phyloP scores from a whole-genome alignment of 2,888 invertebrate species.

The Drosophila diplacantha region DNA sequence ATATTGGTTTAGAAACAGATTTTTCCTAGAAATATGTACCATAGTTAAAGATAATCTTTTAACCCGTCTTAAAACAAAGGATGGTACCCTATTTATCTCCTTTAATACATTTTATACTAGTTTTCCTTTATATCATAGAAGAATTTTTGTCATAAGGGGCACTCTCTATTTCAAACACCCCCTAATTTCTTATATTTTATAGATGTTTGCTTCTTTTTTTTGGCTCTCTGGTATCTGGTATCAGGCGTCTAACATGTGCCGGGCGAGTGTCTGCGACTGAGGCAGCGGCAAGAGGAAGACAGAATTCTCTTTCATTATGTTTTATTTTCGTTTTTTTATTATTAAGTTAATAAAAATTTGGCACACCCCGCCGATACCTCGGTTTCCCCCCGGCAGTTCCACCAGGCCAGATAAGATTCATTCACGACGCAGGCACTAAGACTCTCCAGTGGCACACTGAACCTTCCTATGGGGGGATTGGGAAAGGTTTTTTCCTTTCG shows the following conservation, averaged over 20 bases:
- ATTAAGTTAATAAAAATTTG: slow-evolving; percentile 36
- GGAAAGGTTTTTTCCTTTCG: slow-evolving; percentile 22
- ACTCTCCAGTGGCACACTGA: slow-evolving; percentile 56
- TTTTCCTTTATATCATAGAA: neutral
- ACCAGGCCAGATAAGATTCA: slow-evolving; percentile 38
- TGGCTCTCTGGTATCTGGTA: slow-evolving; percentile 44
- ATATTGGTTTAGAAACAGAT: too few species aligned
- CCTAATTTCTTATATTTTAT: slow-evolving; percentile 6
- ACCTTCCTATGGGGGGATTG: slow-evolving; percentile 39
- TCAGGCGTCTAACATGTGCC: slow-evolving; percentile 65
- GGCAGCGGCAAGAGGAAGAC: slow-evolving; percentile 32
- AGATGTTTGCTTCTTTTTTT: slow-evolving; percentile 18
- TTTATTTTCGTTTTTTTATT: slow-evolving; percentile 21
- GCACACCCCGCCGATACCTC: slow-evolving; percentile 3
- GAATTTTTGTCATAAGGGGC: neutral
- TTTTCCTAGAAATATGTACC: neutral
- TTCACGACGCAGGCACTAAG: slow-evolving; percentile 20
- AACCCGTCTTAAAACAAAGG: neutral
- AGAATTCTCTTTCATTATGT: slow-evolving; percentile 29
- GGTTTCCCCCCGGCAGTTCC: slow-evolving; percentile 6
- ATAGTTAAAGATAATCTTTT: neutral
- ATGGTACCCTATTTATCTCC: neutral
- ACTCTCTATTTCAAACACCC: slow-evolving; percentile 4
- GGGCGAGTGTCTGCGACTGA: slow-evolving; percentile 57
- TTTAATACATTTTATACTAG: neutral